Evolutionary conservation across 2,113 vertebrate species (phyloP).

Genomic region (Calyptomena viridis): DNA sequence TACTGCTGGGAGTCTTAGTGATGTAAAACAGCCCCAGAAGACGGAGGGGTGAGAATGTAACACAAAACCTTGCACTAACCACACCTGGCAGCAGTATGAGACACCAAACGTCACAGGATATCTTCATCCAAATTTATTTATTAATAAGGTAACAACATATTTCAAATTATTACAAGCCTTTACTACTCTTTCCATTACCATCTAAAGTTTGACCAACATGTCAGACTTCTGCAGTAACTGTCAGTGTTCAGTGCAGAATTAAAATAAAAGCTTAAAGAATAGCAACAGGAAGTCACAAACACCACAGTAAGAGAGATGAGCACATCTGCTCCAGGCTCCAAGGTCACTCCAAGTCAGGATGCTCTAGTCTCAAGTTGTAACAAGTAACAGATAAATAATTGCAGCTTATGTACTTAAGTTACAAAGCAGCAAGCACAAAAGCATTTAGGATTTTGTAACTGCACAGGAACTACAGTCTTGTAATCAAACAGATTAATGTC

Average conservation of each 20-base stretch:
- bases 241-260: not conserved
- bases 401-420: slow-evolving; percentile 1
- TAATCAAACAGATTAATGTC: not conserved
- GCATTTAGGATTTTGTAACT: not conserved
- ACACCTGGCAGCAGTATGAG: accelerated
- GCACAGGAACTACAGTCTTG: not conserved
- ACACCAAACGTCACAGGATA: not conserved
- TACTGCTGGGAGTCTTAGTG: not conserved
- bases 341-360: not conserved
- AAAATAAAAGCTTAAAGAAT: not conserved
- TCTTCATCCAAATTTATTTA: slow-evolving; percentile 70
- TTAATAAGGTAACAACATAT: slow-evolving; percentile 64
- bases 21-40: too few relatives aligned
- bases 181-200: not conserved
- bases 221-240: slow-evolving; percentile 10
- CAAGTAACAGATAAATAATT: not conserved
- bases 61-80: accelerated
- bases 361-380: not conserved
- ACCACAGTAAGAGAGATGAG: not conserved
- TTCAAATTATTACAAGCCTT: slow-evolving; percentile 55
- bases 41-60: too few relatives aligned
- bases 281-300: not conserved
- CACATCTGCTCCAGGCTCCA: not conserved
- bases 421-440: slow-evolving; percentile 61
- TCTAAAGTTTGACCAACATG: not conserved